Base-by-base conservation (phyloP, 2,888 invertebrate genomes). In the Tubulanus polymorphus region DNA sequence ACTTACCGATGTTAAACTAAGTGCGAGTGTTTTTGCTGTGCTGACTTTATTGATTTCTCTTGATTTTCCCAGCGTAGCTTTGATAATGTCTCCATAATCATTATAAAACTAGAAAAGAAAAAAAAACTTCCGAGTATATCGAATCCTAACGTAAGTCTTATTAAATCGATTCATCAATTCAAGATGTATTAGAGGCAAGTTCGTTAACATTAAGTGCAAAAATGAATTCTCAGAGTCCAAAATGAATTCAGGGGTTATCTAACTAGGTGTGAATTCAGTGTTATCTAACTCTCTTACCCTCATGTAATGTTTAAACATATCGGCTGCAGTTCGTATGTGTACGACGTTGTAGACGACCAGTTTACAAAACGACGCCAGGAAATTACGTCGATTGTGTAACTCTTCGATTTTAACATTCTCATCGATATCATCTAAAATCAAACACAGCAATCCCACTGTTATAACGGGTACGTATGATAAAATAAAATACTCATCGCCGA, bases 71-170 rank as follows among this genome's bases (percentile, higher is more conserved):
- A 99, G 82, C 10, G 97, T 95, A 32, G 93, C 90, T 82, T 99
- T 99, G 65, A 99, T 82, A 89, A 97, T 96, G 80, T 97, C 97
- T 50, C 97, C 96, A 81, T 95, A 97, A 81, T 97, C 95, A 78
- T 94, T 93, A 81, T 95, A 95, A 79, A 92, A 95, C 87, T 90
- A 79, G 46, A 80, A 79, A 26, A 25, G 41, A 49, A 29, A n/a
- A n/a, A n/a, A n/a, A n/a, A n/a, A n/a, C n/a, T n/a, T n/a, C n/a
- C n/a, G n/a, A n/a, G n/a, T n/a, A n/a, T n/a, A n/a, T n/a, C n/a
- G n/a, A n/a, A n/a, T n/a, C n/a, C n/a, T n/a, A n/a, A n/a, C n/a
- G n/a, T n/a, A n/a, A n/a, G n/a, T n/a, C n/a, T n/a, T n/a, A n/a
- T n/a, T n/a, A n/a, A n/a, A n/a, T n/a, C n/a, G n/a, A n/a, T n/a